phyloP scores from a whole-genome alignment of 2,888 invertebrate genomes.

The Agrotis segetum region DNA sequence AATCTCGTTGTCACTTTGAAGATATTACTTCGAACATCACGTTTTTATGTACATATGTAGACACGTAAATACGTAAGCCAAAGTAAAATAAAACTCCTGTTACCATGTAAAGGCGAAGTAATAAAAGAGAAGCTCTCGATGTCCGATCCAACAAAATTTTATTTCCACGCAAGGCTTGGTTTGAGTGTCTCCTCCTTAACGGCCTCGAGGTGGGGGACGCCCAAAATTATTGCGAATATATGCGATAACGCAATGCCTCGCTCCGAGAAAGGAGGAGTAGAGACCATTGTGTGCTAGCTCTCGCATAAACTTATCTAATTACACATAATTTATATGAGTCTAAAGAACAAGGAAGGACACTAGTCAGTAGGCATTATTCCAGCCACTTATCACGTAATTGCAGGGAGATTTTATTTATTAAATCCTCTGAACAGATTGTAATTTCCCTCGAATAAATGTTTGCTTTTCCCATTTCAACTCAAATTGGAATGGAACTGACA shows the following conservation, averaged over 20 bases:
- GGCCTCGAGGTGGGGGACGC: slow-evolving; percentile 70
- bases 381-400: slow-evolving; percentile 45
- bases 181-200: slow-evolving; percentile 72
- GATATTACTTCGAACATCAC: slow-evolving; percentile 53
- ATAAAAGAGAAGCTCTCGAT: slow-evolving; percentile 40
- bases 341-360: slow-evolving; percentile 55
- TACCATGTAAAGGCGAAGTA: slow-evolving; percentile 24
- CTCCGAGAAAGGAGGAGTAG: slow-evolving; percentile 58
- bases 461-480: slow-evolving; percentile 53
- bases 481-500: slow-evolving; percentile 42
- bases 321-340: slow-evolving; percentile 75
- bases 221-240: slow-evolving; percentile 83
- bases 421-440: slow-evolving; percentile 37
- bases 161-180: slow-evolving; percentile 67
- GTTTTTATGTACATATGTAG: slow-evolving; percentile 41
- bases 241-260: slow-evolving; percentile 75
- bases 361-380: slow-evolving; percentile 41
- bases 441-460: slow-evolving; percentile 37
- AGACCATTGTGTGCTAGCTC: slow-evolving; percentile 73
- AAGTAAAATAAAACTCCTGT: slow-evolving; percentile 41
- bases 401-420: slow-evolving; percentile 23
- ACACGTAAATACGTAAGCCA: slow-evolving; percentile 5
- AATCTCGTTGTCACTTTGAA: slow-evolving; percentile 61
- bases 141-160: slow-evolving; percentile 71
- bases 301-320: slow-evolving; percentile 81